These are phyloP conservation scores for Drosophila nigritarsus DNA, from an alignment of 2,888 invertebrate genomes.

Conservation along the genomic window DNA sequence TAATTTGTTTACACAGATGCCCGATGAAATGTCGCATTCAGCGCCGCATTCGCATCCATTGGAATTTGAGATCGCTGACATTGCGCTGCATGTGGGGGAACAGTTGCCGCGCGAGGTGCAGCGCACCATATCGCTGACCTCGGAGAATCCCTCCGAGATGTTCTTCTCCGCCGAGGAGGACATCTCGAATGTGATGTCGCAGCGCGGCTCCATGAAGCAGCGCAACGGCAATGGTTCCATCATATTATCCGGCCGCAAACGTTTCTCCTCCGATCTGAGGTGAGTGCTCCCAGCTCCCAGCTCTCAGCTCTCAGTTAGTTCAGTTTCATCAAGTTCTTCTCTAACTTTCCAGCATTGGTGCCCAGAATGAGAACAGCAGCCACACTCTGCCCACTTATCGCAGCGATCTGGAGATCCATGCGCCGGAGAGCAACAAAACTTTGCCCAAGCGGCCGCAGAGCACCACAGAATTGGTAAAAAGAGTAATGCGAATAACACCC, in stretches of 20 bases:
- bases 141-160: slow-evolving; percentile 95
- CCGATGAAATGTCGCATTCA: slow-evolving; percentile 85
- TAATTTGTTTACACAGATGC: slow-evolving; percentile 68
- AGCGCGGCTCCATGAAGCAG: slow-evolving; percentile 82
- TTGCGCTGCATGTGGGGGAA: slow-evolving; percentile 80
- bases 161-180: slow-evolving; percentile 98
- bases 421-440: slow-evolving; percentile 86
- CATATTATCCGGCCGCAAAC: slow-evolving; percentile 83
- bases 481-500: slow-evolving; percentile 4
- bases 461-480: slow-evolving; percentile 85
- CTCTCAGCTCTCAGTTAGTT: neutral
- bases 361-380: slow-evolving; percentile 82
- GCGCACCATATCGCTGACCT: slow-evolving; percentile 93
- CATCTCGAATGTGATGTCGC: slow-evolving; percentile 85
- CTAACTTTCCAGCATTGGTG: slow-evolving; percentile 78
- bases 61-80: slow-evolving; percentile 85
- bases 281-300: slow-evolving; percentile 27
- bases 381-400: slow-evolving; percentile 86
- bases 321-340: neutral
- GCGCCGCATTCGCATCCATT: slow-evolving; percentile 85
- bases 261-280: slow-evolving; percentile 85
- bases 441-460: slow-evolving; percentile 85
- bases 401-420: slow-evolving; percentile 88
- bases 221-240: slow-evolving; percentile 82
- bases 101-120: slow-evolving; percentile 86